Evolutionary conservation across 2,888 invertebrate genomes (phyloP), one percentile per base, ranked within the genome.

Genomic region (Crepidodera aurea): DNA sequence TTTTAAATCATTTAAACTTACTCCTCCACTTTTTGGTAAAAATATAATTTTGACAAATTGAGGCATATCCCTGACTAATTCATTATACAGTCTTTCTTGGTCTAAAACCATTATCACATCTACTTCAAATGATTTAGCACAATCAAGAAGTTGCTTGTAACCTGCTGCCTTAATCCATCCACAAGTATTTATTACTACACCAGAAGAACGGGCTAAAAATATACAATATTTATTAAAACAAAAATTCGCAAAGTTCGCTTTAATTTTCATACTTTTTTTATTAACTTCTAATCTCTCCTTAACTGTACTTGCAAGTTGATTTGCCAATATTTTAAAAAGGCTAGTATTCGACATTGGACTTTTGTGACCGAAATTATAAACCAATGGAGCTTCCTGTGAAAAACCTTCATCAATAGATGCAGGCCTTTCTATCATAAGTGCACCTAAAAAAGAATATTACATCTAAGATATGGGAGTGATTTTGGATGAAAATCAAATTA

Each of bases 151-250:
- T 56, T 93, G 86, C 73, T 90, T 90, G 80, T 96, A 98, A 0
- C 98, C 98, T 0, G 87, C 89, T 0, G 90, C 93, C 81, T 96
- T 96, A 1, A 98, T 90, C 97, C 97, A 99, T 0, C 98, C 98
- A 72, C 97, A 96, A 0, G 98, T 98, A 81, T 99, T 99, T 68
- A 99, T 95, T 29, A 99, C 89, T 1, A 94, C 91, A 0, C 99
- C 99, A 1, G 94, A 94, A 29, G 87, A 85, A 75, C 91, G 89
- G 0, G 92, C 93, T 91, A 75, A 1, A 82, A 81, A 69, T 60
- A 27, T 10, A 32, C 59, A 50, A 34, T 18, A 12, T 25, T 18
- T 60, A 32, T 2, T 18, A 16, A 12, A 60, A 57, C 40, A 66
- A 7, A n/a, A n/a, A n/a, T n/a, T n/a, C n/a, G n/a, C n/a, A n/a